phyloP scores from a whole-genome alignment of 2,888 invertebrate species.

The Cryptocheilus praepositus region DNA sequence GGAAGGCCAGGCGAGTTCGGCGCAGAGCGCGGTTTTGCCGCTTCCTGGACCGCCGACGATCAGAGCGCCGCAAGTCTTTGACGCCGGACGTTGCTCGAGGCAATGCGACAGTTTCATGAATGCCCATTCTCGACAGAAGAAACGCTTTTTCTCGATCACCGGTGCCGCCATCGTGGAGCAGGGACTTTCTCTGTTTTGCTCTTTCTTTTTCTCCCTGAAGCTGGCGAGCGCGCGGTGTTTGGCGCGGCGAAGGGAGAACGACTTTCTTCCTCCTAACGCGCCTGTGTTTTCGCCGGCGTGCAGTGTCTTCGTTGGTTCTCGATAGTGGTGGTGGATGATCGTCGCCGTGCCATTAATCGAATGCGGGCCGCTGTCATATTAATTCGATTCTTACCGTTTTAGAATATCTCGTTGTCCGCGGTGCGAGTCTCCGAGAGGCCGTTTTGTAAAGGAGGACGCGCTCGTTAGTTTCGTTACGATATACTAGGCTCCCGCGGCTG shows the following conservation, averaged over 20 bases:
- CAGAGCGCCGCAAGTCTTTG: conserved; percentile 91
- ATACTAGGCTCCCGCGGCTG: too few species aligned
- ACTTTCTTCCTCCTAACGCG: not conserved
- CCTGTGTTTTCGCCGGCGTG: too few species aligned
- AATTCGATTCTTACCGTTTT: conserved; percentile 12
- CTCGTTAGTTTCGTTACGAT: too few species aligned
- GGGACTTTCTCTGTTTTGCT: not conserved
- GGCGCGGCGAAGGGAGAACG: not conserved
- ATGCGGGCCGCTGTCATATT: conserved; percentile 11
- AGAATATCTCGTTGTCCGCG: conserved; percentile 10
- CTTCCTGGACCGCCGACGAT: conserved; percentile 94
- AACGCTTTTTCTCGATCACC: conserved; percentile 81
- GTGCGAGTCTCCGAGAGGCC: conserved; percentile 8
- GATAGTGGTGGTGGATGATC: too few species aligned
- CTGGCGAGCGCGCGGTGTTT: not conserved
- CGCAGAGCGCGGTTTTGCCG: conserved; percentile 94
- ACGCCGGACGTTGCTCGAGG: conserved; percentile 89
- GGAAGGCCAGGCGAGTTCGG: conserved; percentile 85
- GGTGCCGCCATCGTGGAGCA: conserved; percentile 69
- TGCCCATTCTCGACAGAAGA: conserved; percentile 96
- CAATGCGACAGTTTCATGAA: conserved; percentile 95
- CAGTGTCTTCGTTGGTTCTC: too few species aligned
- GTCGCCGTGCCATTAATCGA: too few species aligned
- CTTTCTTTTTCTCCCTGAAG: not conserved
- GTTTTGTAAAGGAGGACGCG: conserved; percentile 1